phyloP scores from a whole-genome alignment of 2,797 vertebrate genomes.

The Phataginus tricuspis region DNA sequence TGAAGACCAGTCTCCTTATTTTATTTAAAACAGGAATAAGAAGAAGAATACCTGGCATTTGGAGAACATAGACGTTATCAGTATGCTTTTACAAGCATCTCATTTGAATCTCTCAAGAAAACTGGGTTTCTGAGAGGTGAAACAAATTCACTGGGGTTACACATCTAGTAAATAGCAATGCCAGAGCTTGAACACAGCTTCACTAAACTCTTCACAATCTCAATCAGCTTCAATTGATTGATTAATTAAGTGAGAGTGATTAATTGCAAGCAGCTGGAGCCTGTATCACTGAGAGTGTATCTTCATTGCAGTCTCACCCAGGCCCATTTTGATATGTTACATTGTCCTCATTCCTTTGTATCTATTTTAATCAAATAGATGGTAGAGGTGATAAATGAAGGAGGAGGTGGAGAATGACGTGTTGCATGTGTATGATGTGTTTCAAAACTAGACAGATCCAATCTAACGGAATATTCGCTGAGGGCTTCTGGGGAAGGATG shows the following conservation, averaged over 20 bases:
- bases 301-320: neutral
- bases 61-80: neutral
- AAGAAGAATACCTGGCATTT: neutral
- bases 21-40: neutral
- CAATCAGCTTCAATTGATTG: conserved; percentile 53
- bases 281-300: neutral
- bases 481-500: neutral
- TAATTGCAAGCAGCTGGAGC: conserved; percentile 64
- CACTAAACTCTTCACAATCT: neutral
- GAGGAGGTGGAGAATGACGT: neutral
- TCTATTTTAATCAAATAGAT: neutral
- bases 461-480: neutral
- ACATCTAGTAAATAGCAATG: conserved; percentile 2
- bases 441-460: neutral
- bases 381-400: neutral
- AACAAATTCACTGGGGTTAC: neutral
- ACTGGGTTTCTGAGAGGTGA: conserved; percentile 26
- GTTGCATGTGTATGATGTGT: neutral
- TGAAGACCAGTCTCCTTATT: neutral
- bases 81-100: neutral
- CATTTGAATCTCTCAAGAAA: conserved; percentile 12
- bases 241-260: conserved; percentile 67
- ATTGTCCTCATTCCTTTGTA: neutral
- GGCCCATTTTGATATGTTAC: neutral
- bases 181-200: neutral